Base-by-base conservation (phyloP, 2,888 invertebrate genomes). In the Cremastinae sp. region DNA sequence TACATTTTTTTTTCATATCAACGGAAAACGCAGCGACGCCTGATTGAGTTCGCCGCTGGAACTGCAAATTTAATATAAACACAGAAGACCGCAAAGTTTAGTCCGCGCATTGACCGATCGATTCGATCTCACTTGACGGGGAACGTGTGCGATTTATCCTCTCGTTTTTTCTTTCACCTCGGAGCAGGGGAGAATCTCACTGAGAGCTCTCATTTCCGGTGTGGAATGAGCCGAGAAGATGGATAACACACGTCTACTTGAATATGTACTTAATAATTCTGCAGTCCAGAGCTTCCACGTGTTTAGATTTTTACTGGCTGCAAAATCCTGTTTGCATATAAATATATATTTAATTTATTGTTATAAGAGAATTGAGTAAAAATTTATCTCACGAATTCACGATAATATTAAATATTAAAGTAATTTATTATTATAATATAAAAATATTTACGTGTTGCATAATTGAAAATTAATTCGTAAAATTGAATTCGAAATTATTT, bases 191-290 rank as follows among this genome's bases (percentile, higher is more conserved):
- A 5, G 9, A 37, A 53, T 58, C 28, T 28, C 28, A 65, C 37
- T 59, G 70, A 69, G 78, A 66, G 66, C 37, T 61, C 73, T 77
- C 75, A 78, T 80, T 80, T 80, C 79, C 79, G 79, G 78, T 71
- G 55, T 47, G 73, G 65, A 75, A 80, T 78, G 75, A 78, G 64
- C 61, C 65, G 61, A 59, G 73, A 70, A 75, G 64, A 74, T 77
- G 69, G 64, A 75, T 55, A 72, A 72, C 22, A 16, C 49, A 39
- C 51, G n/a, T 37, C 37, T n/a, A n/a, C n/a, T n/a, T 37, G 56
- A 51, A 51, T 58, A 56, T 51, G 45, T 53, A 51, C 53, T 58
- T 58, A 71, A 71, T 61, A 78, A 49, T 12, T 28, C 20, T 18
- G 14, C 55, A 53, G 47, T 22, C 43, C 37, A 43, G 45, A 47